Conservation (phyloP, 2,888 invertebrate species). For the Blastobasis lacticolella region DNA sequence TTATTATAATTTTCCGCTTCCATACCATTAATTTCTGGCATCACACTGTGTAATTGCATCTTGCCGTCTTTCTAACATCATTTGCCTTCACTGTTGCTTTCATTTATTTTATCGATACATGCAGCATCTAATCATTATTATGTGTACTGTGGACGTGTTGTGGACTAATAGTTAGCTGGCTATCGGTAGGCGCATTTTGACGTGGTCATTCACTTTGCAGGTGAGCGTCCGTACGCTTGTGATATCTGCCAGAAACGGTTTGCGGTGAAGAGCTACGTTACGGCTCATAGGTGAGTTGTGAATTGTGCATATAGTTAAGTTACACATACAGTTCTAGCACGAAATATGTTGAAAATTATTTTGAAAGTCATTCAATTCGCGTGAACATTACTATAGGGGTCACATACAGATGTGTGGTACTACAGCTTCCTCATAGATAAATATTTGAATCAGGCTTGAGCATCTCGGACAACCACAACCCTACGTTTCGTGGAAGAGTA, state of each 20-base stretch:
- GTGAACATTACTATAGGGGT: too few relatives aligned
- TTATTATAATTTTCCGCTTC: constrained; percentile 54
- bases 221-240: constrained; percentile 85
- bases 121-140: constrained; percentile 18
- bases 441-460: too few relatives aligned
- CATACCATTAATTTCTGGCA: constrained; percentile 59
- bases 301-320: too few relatives aligned
- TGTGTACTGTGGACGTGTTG: not conserved
- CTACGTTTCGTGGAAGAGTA: too few relatives aligned
- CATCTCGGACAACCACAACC: too few relatives aligned
- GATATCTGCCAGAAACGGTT: constrained; percentile 87
- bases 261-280: constrained; percentile 87
- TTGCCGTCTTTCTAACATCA: constrained; percentile 71
- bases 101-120: constrained; percentile 14
- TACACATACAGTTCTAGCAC: too few relatives aligned
- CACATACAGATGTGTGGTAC: too few relatives aligned
- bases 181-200: not conserved
- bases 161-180: not conserved
- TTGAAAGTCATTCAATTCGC: too few relatives aligned
- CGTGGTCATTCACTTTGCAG: constrained; percentile 43
- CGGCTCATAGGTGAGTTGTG: constrained; percentile 77
- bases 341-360: too few relatives aligned
- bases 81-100: constrained; percentile 45
- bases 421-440: too few relatives aligned
- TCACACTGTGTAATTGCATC: constrained; percentile 63